Percentiles rank a stretch among this genome's conserved stretches.
Conservation (phyloP, 1,140 invertebrate species). For the Cotesia typhae region DNA sequence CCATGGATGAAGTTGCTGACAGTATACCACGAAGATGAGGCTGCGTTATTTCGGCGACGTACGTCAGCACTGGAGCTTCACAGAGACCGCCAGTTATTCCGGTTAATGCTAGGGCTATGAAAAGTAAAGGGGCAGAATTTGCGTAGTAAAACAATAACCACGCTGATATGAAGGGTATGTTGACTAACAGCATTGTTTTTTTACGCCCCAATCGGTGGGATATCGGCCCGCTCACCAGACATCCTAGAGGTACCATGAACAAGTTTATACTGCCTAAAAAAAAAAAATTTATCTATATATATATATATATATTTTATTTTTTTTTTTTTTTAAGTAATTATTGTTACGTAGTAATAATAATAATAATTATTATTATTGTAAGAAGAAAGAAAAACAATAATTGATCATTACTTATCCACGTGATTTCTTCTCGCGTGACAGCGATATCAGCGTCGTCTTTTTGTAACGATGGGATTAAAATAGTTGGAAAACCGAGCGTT, state of each 20-base stretch:
- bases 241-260: slow-evolving; percentile 79
- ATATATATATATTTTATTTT: neutral
- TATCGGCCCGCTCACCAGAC: slow-evolving; percentile 74
- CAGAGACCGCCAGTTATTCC: slow-evolving; percentile 78
- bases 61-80: slow-evolving; percentile 82
- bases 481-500: slow-evolving; percentile 79
- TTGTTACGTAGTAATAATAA: neutral
- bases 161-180: slow-evolving; percentile 75
- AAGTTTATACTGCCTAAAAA: slow-evolving; percentile 77
- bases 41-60: slow-evolving; percentile 82
- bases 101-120: slow-evolving; percentile 73
- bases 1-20: slow-evolving; percentile 76
- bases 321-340: neutral
- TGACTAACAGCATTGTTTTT: slow-evolving; percentile 76
- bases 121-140: slow-evolving; percentile 69
- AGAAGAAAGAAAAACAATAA: neutral
- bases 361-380: neutral
- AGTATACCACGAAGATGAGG: slow-evolving; percentile 79
- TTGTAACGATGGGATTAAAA: slow-evolving; percentile 76
- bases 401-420: slow-evolving; percentile 76
- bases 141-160: slow-evolving; percentile 78
- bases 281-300: neutral
- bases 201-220: slow-evolving; percentile 76
- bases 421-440: slow-evolving; percentile 73
- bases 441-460: slow-evolving; percentile 63